phyloP scores from a whole-genome alignment of 2,797 vertebrate genomes.

The Tenualosa ilisha region DNA sequence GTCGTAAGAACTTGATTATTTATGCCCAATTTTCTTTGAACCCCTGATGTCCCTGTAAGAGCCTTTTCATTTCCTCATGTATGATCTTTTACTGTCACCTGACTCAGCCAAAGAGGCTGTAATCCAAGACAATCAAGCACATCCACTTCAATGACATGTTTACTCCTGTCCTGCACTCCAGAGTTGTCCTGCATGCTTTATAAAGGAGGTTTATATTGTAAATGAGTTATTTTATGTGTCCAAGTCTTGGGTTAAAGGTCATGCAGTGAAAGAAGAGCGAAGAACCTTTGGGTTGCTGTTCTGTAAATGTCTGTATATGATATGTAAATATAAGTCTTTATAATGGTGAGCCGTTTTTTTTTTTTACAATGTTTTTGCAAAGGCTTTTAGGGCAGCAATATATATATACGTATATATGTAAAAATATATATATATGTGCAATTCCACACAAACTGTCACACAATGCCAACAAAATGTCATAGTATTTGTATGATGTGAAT shows the following conservation, averaged over 20 bases:
- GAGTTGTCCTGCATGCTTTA: not conserved
- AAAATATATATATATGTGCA: no score
- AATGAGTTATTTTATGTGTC: not conserved
- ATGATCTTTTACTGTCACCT: not conserved
- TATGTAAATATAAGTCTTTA: slow-evolving; percentile 40
- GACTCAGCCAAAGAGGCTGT: not conserved
- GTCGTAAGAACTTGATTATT: no score
- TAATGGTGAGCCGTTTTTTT: slow-evolving; percentile 19
- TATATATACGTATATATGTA: no score
- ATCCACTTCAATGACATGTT: not conserved
- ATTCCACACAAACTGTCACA: no score
- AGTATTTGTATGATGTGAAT: no score
- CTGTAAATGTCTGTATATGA: slow-evolving; percentile 44
- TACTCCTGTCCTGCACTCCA: not conserved
- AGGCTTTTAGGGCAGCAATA: slow-evolving; percentile 24
- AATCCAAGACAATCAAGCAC: not conserved
- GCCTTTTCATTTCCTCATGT: not conserved
- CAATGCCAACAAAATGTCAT: no score
- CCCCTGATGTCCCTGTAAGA: not conserved
- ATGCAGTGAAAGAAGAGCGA: not conserved
- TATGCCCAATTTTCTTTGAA: not conserved
- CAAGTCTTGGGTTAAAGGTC: not conserved
- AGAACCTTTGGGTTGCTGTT: not conserved
- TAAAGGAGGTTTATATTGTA: not conserved
- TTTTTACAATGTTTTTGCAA: slow-evolving; percentile 30